phyloP scores from a whole-genome alignment of 2,113 vertebrate genomes.

The Okapia johnstoni region DNA sequence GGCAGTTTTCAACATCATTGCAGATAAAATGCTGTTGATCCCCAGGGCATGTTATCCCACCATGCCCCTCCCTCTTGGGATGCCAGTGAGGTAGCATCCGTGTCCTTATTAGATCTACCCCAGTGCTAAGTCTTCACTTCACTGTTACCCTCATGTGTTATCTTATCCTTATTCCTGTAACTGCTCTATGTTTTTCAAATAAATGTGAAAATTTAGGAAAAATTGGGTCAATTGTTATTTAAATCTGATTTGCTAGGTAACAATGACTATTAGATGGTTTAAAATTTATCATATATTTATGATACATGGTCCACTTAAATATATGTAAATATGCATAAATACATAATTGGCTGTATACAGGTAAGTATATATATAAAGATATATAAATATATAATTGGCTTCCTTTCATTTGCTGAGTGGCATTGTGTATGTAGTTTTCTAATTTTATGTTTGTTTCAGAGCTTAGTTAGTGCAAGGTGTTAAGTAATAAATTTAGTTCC shows the following conservation, averaged over 20 bases:
- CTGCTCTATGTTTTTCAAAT: neutral
- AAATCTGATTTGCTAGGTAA: neutral
- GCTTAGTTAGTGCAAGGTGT: neutral
- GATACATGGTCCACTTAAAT: neutral
- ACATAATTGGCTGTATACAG: neutral
- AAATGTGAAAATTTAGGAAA: slow-evolving; percentile 2
- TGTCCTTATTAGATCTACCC: neutral
- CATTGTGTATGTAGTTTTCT: neutral
- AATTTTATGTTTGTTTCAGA: neutral
- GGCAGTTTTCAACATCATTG: neutral
- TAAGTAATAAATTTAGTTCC: neutral
- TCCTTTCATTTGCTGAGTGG: neutral
- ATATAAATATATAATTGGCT: neutral
- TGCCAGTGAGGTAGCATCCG: neutral
- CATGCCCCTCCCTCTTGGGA: neutral
- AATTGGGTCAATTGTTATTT: neutral
- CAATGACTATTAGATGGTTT: neutral
- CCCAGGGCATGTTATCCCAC: neutral
- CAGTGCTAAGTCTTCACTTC: neutral
- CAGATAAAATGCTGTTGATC: neutral
- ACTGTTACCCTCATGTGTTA: neutral
- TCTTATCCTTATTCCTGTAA: neutral
- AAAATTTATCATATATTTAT: neutral
- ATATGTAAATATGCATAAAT: neutral
- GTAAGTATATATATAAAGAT: neutral